Conservation (phyloP, 2,797 vertebrate species). For the Danio albolineatus region DNA sequence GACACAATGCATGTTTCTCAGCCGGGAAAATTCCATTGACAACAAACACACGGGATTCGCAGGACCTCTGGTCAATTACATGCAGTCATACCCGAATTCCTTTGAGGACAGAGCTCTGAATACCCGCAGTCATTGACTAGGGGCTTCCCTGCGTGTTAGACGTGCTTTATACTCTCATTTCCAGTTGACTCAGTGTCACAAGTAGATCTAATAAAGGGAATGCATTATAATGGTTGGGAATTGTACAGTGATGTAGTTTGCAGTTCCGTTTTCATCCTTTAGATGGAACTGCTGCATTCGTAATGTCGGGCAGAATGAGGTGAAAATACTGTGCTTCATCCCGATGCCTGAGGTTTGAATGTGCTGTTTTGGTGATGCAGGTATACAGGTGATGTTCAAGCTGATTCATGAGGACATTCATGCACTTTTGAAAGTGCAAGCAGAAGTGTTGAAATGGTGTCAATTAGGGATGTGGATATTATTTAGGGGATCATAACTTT, state of each 20-base stretch:
- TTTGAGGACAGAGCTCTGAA: slow-evolving; percentile 71
- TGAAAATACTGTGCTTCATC: not conserved
- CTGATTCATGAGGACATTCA: not conserved
- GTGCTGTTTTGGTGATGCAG: not conserved
- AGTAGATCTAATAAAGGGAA: slow-evolving; percentile 45
- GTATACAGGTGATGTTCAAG: slow-evolving; percentile 21
- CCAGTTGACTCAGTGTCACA: slow-evolving; percentile 38
- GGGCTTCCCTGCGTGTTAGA: slow-evolving; percentile 62
- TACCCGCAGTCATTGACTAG: slow-evolving; percentile 66
- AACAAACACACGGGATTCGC: slow-evolving; percentile 66
- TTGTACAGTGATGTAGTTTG: slow-evolving; percentile 54
- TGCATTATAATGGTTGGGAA: slow-evolving; percentile 47
- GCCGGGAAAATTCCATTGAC: slow-evolving; percentile 63
- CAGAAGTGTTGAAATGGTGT: not conserved
- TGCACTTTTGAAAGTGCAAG: not conserved
- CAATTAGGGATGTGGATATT: not conserved
- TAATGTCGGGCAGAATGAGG: slow-evolving; percentile 63
- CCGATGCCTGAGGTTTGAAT: not conserved
- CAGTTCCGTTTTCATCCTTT: slow-evolving; percentile 72
- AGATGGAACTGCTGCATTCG: slow-evolving; percentile 81
- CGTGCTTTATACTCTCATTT: slow-evolving; percentile 49
- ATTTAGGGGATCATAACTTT: not conserved
- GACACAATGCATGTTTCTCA: slow-evolving; percentile 50
- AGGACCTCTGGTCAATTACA: slow-evolving; percentile 79
- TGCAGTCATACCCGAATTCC: slow-evolving; percentile 78